Conservation (phyloP, 2,888 invertebrate genomes). For the Hypolimnas misippus region DNA sequence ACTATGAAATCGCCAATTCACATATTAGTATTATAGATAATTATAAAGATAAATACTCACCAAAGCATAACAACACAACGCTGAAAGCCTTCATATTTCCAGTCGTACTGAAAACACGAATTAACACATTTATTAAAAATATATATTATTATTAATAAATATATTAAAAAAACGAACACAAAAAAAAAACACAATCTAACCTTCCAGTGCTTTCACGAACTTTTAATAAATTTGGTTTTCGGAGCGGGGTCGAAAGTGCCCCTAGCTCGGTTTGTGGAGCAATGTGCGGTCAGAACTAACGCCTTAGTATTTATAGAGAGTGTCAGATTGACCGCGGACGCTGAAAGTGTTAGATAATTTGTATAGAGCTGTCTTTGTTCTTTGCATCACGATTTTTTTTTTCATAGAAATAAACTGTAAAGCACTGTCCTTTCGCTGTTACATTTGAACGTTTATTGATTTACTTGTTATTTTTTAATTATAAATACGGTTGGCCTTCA, state of each 20-base stretch:
- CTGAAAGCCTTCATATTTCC: constrained; percentile 68
- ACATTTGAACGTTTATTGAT: constrained; percentile 3
- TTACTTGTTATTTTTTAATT: neutral
- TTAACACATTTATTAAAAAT: constrained; percentile 37
- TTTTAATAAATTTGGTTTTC: constrained; percentile 49
- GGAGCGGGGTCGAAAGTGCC: constrained; percentile 61
- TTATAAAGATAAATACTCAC: constrained; percentile 53
- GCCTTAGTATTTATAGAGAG: constrained; percentile 75
- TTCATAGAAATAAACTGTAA: constrained; percentile 14
- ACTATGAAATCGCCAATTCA: too few relatives aligned
- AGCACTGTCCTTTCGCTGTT: constrained; percentile 15
- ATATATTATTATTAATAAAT: constrained; percentile 36
- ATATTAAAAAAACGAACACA: constrained; percentile 24
- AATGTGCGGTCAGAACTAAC: constrained; percentile 62
- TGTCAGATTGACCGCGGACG: constrained; percentile 48
- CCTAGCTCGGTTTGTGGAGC: constrained; percentile 68
- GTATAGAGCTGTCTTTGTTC: constrained; percentile 56
- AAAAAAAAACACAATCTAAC: constrained; percentile 49
- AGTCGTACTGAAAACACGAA: constrained; percentile 76
- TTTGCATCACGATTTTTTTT: constrained; percentile 32
- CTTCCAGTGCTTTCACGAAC: constrained; percentile 75
- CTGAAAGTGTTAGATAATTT: constrained; percentile 48
- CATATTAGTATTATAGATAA: neutral
- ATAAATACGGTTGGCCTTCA: too few relatives aligned
- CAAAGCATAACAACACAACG: constrained; percentile 66